Evolutionary conservation across 2,888 invertebrate genomes (phyloP), one percentile per base, ranked within the genome.

Genomic region (Ophion ellenae): DNA sequence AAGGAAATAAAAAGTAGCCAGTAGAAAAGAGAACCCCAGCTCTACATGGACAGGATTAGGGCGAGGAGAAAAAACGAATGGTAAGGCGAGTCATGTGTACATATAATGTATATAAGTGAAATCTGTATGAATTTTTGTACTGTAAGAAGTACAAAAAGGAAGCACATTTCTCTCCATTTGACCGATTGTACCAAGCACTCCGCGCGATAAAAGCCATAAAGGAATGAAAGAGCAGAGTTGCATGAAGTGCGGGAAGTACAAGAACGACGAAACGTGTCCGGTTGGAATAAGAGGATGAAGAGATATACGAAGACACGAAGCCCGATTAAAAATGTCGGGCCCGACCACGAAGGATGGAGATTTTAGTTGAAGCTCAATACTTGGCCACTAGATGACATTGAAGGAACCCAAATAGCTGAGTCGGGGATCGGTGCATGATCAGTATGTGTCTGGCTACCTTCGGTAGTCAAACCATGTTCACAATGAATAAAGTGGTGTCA

Each of bases 331-430:
- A 36, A 59, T 36, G 17, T 70, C 36, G 78, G 28, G 11, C 57
- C 73, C 36, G n/a, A 69, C 40, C 47, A 59, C 64, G 64, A 70
- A 11, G 14, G 40, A 63, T 61, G 78, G 79, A 86, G 89, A 90
- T 90, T 92, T 92, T 92, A 92, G 91, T 92, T 4, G 90, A 90
- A 89, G 89, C 89, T 88, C 76, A 40, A 45, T 40, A 9, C 40
- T 40, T 40, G 6, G 1, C 40, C 40, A 40, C 3, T 40, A 40
- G 40, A 40, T 40, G 40, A 9, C 5, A 40, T 6, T 9, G 40
- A 40, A 40, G 40, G 9, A 40, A 40, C 40, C 6, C 40, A 40
- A 9, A 40, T 4, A 40, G 40, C 9, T 9, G 40, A 9, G 9
- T 40, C 7, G 40, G 40, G 1, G 0, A 9, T 40, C 7, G 40